phyloP scores from a whole-genome alignment of 2,113 vertebrate genomes.

The Pseudopipra pipra region DNA sequence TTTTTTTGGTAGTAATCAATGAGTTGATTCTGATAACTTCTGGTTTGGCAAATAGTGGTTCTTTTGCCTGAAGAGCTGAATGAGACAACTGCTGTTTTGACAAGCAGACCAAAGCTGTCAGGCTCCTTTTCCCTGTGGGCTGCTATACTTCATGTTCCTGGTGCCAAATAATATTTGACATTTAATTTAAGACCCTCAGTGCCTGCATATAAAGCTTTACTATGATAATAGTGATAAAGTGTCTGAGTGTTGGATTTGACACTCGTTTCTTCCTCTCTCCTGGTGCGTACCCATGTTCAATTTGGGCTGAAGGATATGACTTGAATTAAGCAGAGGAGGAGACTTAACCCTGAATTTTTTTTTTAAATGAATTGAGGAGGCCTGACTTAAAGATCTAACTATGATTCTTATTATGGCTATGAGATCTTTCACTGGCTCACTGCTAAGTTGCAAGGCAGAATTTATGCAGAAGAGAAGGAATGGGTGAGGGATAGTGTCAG shows the following conservation, averaged over 20 bases:
- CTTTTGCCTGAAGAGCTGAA: neutral
- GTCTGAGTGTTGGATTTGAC: constrained; percentile 19
- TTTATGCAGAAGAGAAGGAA: neutral
- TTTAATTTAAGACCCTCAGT: constrained; percentile 67
- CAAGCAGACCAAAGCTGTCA: constrained; percentile 33
- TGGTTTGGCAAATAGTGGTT: neutral
- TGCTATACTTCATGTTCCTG: constrained; percentile 9
- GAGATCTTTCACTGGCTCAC: neutral
- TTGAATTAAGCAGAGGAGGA: neutral
- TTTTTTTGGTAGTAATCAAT: neutral
- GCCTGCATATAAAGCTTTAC: constrained; percentile 35
- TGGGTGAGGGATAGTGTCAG: neutral
- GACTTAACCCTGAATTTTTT: neutral
- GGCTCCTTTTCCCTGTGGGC: neutral
- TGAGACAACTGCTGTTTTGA: neutral
- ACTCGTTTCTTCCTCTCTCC: neutral
- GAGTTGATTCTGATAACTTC: neutral
- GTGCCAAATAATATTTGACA: constrained; percentile 56
- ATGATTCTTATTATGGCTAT: neutral
- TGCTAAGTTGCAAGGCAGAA: neutral
- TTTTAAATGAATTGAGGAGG: neutral
- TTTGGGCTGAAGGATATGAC: neutral
- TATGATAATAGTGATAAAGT: constrained; percentile 44
- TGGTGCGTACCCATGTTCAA: neutral
- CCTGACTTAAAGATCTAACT: neutral